Evolutionary conservation across 2,888 invertebrate genomes (phyloP).

Genomic region (Anoplius nigerrimus): DNA sequence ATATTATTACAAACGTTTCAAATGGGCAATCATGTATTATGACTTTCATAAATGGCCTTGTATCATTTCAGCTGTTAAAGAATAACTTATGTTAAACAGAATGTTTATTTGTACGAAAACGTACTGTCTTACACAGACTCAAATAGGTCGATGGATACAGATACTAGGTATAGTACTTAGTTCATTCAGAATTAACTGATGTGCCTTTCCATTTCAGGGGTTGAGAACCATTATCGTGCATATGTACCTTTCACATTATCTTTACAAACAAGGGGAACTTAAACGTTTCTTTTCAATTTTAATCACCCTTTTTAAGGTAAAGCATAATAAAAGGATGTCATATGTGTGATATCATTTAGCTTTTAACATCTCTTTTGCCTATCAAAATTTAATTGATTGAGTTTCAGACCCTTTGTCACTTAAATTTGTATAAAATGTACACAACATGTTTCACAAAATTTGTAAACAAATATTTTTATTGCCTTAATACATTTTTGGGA

Average conservation of each 20-base stretch:
- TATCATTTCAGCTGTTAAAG: slow-evolving; percentile 48
- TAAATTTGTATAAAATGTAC: no score
- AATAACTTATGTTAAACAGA: slow-evolving; percentile 38
- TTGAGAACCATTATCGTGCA: slow-evolving; percentile 52
- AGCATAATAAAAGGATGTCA: slow-evolving; percentile 20
- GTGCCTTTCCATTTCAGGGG: slow-evolving; percentile 65
- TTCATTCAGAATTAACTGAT: slow-evolving; percentile 59
- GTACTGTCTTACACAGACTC: slow-evolving; percentile 33
- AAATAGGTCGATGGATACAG: slow-evolving; percentile 45
- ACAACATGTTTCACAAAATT: no score
- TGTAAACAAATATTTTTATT: no score
- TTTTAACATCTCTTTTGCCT: no score
- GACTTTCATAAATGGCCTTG: slow-evolving; percentile 43
- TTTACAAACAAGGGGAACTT: slow-evolving; percentile 43
- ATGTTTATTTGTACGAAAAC: slow-evolving; percentile 40
- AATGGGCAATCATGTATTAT: slow-evolving; percentile 35
- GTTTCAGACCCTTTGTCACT: no score
- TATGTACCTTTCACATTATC: slow-evolving; percentile 57
- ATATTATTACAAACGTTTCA: background rate
- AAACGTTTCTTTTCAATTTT: no score
- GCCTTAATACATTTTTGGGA: no score
- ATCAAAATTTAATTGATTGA: no score
- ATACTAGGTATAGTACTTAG: slow-evolving; percentile 46
- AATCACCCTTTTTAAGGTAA: slow-evolving; percentile 33
- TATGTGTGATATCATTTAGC: no score